Conservation (phyloP, 2,888 invertebrate genomes). For the Ochlodes sylvanus region DNA sequence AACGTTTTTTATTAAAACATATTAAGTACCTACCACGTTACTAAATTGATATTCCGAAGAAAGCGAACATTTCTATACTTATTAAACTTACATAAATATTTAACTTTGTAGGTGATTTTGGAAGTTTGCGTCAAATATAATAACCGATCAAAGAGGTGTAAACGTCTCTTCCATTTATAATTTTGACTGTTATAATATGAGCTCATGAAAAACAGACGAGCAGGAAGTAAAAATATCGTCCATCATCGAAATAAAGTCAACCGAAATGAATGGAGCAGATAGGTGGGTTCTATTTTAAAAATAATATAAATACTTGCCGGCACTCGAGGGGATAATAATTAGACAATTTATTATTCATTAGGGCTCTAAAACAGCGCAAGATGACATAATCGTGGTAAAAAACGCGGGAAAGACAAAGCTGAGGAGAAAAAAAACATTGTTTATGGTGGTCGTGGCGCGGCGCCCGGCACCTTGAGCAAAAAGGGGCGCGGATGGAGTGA, state of each 20-base stretch:
- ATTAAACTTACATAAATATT: too few relatives aligned
- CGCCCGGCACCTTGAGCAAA: slow-evolving; percentile 36
- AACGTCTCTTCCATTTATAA: too few relatives aligned
- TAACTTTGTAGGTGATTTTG: too few relatives aligned
- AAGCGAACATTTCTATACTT: too few relatives aligned
- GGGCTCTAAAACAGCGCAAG: slow-evolving; percentile 57
- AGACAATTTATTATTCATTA: slow-evolving; percentile 66
- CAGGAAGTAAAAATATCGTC: slow-evolving; percentile 30
- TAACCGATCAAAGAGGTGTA: too few relatives aligned
- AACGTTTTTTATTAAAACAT: too few relatives aligned
- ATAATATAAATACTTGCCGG: slow-evolving; percentile 55
- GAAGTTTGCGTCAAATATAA: too few relatives aligned
- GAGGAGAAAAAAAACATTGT: slow-evolving; percentile 50
- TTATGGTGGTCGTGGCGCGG: slow-evolving; percentile 53
- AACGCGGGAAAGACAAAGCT: slow-evolving; percentile 45
- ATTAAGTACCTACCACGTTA: too few relatives aligned
- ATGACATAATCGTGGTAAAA: slow-evolving; percentile 65
- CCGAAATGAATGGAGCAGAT: slow-evolving; percentile 44
- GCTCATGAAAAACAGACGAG: slow-evolving; percentile 4
- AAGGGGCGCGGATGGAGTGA: neutral
- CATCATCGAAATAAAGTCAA: slow-evolving; percentile 43
- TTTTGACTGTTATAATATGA: neutral
- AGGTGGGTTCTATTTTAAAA: slow-evolving; percentile 47
- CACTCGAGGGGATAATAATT: slow-evolving; percentile 61
- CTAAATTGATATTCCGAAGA: too few relatives aligned